Percentiles rank a stretch among this genome's conserved stretches.
These are phyloP conservation scores for Epizoanthus scotinus DNA, from an alignment of 92 coral and sea anemone genomes.

Conservation along the genomic window DNA sequence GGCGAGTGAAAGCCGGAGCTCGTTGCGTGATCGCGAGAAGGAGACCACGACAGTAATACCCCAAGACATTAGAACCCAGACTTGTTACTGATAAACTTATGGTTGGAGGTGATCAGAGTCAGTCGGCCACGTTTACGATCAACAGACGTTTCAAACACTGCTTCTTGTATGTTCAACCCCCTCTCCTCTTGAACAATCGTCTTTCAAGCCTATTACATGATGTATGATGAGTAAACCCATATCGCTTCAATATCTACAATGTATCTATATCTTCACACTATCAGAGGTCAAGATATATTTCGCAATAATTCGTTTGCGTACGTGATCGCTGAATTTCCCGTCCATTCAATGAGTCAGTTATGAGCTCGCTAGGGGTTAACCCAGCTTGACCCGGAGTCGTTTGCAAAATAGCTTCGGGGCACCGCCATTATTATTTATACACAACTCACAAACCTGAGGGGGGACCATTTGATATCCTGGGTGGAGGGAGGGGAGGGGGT, in stretches of 20 bases:
- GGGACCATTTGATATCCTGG: too few species aligned
- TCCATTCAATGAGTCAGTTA: constrained; percentile 2
- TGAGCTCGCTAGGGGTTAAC: constrained; percentile 3
- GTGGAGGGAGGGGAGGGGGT: too few species aligned
- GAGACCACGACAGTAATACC: too few species aligned
- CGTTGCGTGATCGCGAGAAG: too few species aligned
- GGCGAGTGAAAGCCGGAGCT: too few species aligned
- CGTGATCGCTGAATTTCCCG: constrained; percentile 24
- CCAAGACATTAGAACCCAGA: too few species aligned
- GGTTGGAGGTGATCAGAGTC: too few species aligned
- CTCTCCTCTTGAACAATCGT: neutral
- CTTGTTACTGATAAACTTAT: too few species aligned
- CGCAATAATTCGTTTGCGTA: constrained; percentile 17
- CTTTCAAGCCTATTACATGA: neutral
- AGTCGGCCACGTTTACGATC: too few species aligned
- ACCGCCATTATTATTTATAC: neutral
- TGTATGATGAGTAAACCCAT: too few species aligned
- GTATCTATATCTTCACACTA: neutral
- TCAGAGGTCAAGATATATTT: constrained; percentile 16
- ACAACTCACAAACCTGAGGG: neutral
- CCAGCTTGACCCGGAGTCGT: constrained; percentile 18
- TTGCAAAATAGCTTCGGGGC: constrained; percentile 31
- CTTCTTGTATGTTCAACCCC: neutral
- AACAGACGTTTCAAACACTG: too few species aligned
- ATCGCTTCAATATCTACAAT: neutral